Conservation (phyloP, 2,113 vertebrate genomes). For the Apteryx owenii region DNA sequence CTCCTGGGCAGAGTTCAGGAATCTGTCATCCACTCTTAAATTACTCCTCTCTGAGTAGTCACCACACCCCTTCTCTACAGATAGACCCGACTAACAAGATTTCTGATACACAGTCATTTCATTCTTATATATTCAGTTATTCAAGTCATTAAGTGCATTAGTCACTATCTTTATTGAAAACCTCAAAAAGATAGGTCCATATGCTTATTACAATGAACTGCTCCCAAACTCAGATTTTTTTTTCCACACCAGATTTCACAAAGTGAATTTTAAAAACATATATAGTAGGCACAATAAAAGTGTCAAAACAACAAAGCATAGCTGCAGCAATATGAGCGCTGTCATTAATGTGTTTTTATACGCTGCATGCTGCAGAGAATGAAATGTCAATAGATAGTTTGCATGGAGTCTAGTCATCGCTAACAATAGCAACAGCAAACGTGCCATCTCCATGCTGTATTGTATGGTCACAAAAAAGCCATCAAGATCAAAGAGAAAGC, state of each 20-base stretch:
- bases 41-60: too few species aligned
- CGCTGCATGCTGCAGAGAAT: neutral
- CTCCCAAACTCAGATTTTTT: neutral
- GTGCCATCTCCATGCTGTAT: neutral
- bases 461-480: neutral
- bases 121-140: neutral
- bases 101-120: neutral
- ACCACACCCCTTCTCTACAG: neutral
- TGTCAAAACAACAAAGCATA: neutral
- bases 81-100: neutral
- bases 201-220: neutral
- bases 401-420: neutral
- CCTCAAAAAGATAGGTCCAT: neutral
- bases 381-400: neutral
- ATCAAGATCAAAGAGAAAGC: neutral
- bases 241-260: neutral
- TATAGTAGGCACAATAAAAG: neutral
- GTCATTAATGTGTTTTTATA: neutral
- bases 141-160: neutral
- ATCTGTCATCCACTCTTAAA: neutral
- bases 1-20: neutral
- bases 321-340: neutral
- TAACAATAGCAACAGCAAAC: neutral
- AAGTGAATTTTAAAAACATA: neutral
- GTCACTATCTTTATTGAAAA: neutral